phyloP scores from a whole-genome alignment of 1,140 invertebrate species.

The Telenomus remus region DNA sequence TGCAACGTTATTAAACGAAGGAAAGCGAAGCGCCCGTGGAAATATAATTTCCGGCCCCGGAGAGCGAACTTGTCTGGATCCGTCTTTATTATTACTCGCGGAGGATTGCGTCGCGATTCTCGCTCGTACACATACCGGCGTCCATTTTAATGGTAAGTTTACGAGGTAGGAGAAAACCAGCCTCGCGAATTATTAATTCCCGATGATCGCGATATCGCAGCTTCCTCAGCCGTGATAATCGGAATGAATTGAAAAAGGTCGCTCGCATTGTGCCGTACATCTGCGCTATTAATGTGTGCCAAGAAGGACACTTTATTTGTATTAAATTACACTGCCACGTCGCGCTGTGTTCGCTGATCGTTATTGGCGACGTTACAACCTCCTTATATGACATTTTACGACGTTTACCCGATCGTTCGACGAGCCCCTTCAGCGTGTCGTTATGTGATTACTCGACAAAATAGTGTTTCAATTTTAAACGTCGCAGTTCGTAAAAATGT shows the following conservation, averaged over 20 bases:
- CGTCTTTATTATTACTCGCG: conserved; percentile 64
- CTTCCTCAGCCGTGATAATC: conserved; percentile 51
- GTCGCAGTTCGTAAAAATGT: background rate
- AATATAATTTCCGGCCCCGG: conserved; percentile 65
- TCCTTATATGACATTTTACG: conserved; percentile 24
- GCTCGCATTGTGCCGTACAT: conserved; percentile 11
- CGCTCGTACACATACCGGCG: conserved; percentile 49
- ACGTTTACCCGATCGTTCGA: conserved; percentile 15
- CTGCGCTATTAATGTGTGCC: conserved; percentile 28
- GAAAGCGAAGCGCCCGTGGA: conserved; percentile 54
- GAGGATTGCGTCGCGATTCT: conserved; percentile 38
- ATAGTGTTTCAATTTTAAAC: background rate
- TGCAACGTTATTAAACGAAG: conserved; percentile 51
- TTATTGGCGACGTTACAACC: conserved; percentile 28
- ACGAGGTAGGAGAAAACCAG: conserved; percentile 60
- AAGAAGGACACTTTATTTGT: conserved; percentile 18
- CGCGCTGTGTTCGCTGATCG: conserved; percentile 18
- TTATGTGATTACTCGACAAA: conserved; percentile 24
- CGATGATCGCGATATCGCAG: conserved; percentile 42
- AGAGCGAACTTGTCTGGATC: conserved; percentile 55
- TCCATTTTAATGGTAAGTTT: conserved; percentile 64
- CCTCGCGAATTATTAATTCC: conserved; percentile 66
- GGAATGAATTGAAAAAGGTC: conserved; percentile 24
- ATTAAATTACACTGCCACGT: conserved; percentile 30
- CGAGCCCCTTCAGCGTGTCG: conserved; percentile 14